Base-by-base conservation (phyloP, 2,113 vertebrate species). In the Sprattus sprattus region DNA sequence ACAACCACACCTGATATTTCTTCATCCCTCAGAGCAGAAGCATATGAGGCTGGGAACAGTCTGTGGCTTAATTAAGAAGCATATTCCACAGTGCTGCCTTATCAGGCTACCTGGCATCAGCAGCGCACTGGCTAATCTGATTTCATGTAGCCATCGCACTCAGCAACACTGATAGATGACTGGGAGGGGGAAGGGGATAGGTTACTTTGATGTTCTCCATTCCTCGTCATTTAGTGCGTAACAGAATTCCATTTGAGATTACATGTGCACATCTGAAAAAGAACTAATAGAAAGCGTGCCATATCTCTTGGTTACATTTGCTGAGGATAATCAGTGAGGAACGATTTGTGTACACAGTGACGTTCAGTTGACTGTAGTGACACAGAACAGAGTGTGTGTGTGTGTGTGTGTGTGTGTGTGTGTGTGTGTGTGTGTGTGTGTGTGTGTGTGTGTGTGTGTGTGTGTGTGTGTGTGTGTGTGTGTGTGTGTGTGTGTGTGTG, bases 201-300 rank as follows among this genome's bases (percentile, higher is more conserved):
- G 44, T 32, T 32, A 44, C 71, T 78, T 78, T 78, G 71, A 78
- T 78, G 71, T 78, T 32, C 71, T 78, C 71, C 28, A 39, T 32
- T 78, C 28, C 71, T 44, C 11, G 28, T 78, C 71, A 39, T 78
- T 78, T 78, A 39, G 71, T 78, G 71, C 28, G 71, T 78, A 39
- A 78, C 71, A 4, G 71, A 78, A 39, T 78, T 78, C 44, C 71
- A 78, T 78, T 78, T 78, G 28, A 78, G 71, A 78, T 78, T 78
- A 32, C 71, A 78, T 78, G 32, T 78, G 71, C 28, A 39, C 71
- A 39, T 78, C 71, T 39, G 25, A 39, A 32, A 32, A 78, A 32
- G 28, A 39, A 39, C 71, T 39, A 32, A 78, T 39, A 78, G 71
- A 39, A 32, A 78, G 71, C 16, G 32, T 13, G 9, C 25, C 71